Evolutionary conservation across 2,888 invertebrate species (phyloP).

Genomic region (Molorchus minor): DNA sequence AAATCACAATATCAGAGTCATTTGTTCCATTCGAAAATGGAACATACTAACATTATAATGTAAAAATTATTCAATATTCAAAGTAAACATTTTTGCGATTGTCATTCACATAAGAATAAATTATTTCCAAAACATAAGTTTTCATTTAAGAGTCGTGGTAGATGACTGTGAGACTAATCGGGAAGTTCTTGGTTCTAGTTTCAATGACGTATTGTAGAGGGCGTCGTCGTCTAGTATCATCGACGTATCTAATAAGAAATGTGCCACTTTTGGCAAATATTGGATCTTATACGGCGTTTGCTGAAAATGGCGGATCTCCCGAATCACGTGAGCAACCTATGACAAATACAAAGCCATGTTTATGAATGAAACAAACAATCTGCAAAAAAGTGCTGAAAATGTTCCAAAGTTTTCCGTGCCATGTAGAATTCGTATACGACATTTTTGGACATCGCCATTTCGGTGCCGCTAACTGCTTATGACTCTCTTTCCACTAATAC

Average conservation of each 20-base stretch:
- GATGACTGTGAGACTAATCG: constrained; percentile 58
- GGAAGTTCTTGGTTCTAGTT: constrained; percentile 83
- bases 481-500: too few species aligned
- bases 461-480: too few species aligned
- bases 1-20: too few species aligned
- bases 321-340: constrained; percentile 90
- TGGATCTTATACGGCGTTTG: constrained; percentile 93
- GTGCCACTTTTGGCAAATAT: constrained; percentile 80
- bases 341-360: constrained; percentile 51
- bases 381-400: too few species aligned
- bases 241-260: constrained; percentile 82
- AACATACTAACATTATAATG: constrained; percentile 4
- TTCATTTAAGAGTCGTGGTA: constrained; percentile 26
- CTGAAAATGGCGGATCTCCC: constrained; percentile 90
- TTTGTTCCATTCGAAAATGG: too few species aligned
- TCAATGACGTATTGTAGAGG: constrained; percentile 82
- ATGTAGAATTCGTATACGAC: neutral
- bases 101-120: constrained; percentile 37
- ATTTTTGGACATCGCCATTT: neutral
- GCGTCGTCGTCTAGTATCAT: constrained; percentile 82
- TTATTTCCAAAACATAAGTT: constrained; percentile 10
- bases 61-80: constrained; percentile 6
- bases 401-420: too few species aligned
- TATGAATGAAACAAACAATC: too few species aligned
- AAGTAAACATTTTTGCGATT: constrained; percentile 21